These are phyloP conservation scores for Bombus haemorrhoidalis DNA, from an alignment of 1,140 invertebrate species.

Conservation along the genomic window DNA sequence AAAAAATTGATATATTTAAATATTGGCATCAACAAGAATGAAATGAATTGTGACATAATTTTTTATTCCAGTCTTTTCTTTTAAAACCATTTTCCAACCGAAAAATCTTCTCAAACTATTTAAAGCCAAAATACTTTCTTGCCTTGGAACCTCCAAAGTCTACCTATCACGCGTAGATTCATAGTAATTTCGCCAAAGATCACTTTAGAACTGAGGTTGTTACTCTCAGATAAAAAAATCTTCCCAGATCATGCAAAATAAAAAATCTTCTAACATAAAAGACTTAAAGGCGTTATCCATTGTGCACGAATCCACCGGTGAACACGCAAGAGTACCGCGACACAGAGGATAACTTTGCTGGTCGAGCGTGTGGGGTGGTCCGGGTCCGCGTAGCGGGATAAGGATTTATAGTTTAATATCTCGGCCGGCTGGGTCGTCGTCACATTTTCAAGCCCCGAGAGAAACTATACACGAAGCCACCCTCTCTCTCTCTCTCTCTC, in stretches of 20 bases:
- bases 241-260: not conserved
- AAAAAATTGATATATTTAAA: too few relatives aligned
- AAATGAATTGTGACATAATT: too few relatives aligned
- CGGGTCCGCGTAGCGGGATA: slow-evolving; percentile 78
- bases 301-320: not conserved
- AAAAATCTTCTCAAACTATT: too few relatives aligned
- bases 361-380: slow-evolving; percentile 58
- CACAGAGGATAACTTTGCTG: slow-evolving; percentile 65
- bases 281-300: not conserved
- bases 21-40: too few relatives aligned
- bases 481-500: slow-evolving; percentile 39
- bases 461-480: slow-evolving; percentile 74
- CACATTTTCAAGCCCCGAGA: slow-evolving; percentile 81
- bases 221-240: not conserved
- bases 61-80: too few relatives aligned
- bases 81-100: too few relatives aligned
- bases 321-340: slow-evolving; percentile 44
- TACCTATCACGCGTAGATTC: too few relatives aligned
- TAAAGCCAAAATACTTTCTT: too few relatives aligned
- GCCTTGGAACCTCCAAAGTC: too few relatives aligned
- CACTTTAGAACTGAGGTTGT: too few relatives aligned
- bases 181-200: too few relatives aligned
- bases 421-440: slow-evolving; percentile 79
- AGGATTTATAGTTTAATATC: slow-evolving; percentile 84
- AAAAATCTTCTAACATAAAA: not conserved